These are phyloP conservation scores for Laticauda laticaudata DNA, from an alignment of 2,113 vertebrate species.

Conservation along the genomic window DNA sequence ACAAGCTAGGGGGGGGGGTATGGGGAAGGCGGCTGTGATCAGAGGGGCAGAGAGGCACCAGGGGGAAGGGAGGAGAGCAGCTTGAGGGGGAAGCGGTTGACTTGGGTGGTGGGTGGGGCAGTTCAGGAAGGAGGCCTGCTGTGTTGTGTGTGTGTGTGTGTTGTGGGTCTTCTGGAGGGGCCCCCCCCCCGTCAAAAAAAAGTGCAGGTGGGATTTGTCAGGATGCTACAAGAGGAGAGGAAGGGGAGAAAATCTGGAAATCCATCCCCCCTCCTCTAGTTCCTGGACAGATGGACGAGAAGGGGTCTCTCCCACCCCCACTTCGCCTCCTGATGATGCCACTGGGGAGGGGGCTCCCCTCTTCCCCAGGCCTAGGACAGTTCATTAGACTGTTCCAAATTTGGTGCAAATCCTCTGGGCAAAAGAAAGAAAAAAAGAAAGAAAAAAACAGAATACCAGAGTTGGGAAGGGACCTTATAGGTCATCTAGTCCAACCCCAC, in stretches of 20 bases:
- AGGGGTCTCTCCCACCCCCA: too few species aligned
- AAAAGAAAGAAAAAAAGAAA: too few species aligned
- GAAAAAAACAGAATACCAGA: background rate
- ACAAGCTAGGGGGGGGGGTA: too few species aligned
- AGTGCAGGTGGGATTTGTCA: background rate
- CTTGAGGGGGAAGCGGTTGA: too few species aligned
- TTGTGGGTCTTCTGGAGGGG: background rate
- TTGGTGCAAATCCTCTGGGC: background rate
- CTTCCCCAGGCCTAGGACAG: background rate
- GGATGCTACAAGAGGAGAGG: background rate
- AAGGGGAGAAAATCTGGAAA: background rate
- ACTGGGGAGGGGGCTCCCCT: background rate
- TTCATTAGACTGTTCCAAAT: accelerated
- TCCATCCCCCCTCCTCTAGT: background rate
- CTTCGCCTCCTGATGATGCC: background rate
- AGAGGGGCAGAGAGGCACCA: background rate
- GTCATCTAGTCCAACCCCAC: background rate
- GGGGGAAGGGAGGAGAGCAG: too few species aligned
- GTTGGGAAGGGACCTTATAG: background rate
- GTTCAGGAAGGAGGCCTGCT: too few species aligned
- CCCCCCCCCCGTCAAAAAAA: too few species aligned
- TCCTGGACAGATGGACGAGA: background rate
- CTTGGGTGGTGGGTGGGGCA: too few species aligned
- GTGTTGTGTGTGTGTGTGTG: background rate
- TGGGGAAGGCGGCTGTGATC: background rate